Evolutionary conservation across 2,113 vertebrate species (phyloP).

Genomic region (Cichladusa arquata): DNA sequence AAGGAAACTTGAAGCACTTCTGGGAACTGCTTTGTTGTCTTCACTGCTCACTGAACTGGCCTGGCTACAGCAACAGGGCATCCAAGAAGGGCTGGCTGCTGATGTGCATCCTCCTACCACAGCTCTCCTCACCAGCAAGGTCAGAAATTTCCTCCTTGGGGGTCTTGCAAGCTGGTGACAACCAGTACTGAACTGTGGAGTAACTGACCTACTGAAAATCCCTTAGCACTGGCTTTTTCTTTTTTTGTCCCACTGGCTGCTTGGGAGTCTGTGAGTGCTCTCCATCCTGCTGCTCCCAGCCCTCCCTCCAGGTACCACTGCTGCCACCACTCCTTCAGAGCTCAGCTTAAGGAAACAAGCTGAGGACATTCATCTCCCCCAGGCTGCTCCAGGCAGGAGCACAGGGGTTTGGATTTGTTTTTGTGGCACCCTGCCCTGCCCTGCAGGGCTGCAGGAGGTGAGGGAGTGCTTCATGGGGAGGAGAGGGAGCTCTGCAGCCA

Average conservation of each 20-base stretch:
- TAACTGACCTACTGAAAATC: background rate
- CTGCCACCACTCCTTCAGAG: background rate
- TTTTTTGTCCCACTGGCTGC: background rate
- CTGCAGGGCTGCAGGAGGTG: background rate
- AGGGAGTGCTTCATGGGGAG: background rate
- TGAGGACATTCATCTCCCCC: background rate
- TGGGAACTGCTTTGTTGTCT: background rate
- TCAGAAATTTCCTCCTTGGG: background rate
- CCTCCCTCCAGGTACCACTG: background rate
- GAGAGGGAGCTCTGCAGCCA: background rate
- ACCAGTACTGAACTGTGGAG: background rate
- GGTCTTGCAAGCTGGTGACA: background rate
- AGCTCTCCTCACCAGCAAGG: background rate
- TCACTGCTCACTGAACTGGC: background rate
- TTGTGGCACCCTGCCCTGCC: background rate
- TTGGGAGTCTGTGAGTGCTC: background rate
- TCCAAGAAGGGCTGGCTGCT: background rate
- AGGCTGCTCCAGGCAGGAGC: background rate
- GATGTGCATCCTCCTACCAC: background rate
- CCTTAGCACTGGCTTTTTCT: background rate
- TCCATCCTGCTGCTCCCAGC: background rate
- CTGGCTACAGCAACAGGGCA: background rate
- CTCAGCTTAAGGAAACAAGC: background rate
- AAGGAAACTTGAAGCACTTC: background rate
- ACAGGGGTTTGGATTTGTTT: background rate